Conservation (phyloP, 2,888 invertebrate genomes). For the Athalia cordata region DNA sequence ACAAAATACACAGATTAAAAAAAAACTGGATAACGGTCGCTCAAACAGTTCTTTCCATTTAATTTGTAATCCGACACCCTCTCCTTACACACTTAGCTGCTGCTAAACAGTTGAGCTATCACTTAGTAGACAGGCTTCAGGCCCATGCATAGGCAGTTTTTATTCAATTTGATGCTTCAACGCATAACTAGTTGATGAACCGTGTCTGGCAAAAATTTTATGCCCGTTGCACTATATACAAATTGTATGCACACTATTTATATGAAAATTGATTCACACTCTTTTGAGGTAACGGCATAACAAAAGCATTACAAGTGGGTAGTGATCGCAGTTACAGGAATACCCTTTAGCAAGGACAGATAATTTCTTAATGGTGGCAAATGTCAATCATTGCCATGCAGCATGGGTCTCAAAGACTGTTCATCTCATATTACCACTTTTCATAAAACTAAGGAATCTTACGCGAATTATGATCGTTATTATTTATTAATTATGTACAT, state of each 20-base stretch:
- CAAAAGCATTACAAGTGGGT: slow-evolving; percentile 1
- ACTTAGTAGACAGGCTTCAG: slow-evolving; percentile 25
- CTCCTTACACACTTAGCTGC: slow-evolving; percentile 27
- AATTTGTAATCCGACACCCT: slow-evolving; percentile 35
- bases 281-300: not conserved
- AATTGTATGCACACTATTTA: not conserved
- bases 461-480: slow-evolving; percentile 39
- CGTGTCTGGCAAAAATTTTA: not conserved
- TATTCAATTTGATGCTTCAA: slow-evolving; percentile 1
- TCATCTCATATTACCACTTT: slow-evolving; percentile 17
- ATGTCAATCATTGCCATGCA: slow-evolving; percentile 3
- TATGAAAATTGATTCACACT: slow-evolving; percentile 9
- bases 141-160: slow-evolving; percentile 11
- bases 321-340: slow-evolving; percentile 10
- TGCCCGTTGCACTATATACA: not conserved
- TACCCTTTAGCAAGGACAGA: slow-evolving; percentile 8
- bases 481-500: slow-evolving; percentile 63
- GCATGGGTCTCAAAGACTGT: slow-evolving; percentile 24
- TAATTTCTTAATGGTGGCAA: slow-evolving; percentile 18
- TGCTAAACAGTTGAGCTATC: slow-evolving; percentile 45
- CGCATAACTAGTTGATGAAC: slow-evolving; percentile 18
- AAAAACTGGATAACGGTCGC: not conserved
- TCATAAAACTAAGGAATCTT: slow-evolving; percentile 41
- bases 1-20: not conserved
- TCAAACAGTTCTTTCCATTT: slow-evolving; percentile 13